Conservation (phyloP, 2,113 vertebrate genomes). For the Chaenogobius annularis region DNA sequence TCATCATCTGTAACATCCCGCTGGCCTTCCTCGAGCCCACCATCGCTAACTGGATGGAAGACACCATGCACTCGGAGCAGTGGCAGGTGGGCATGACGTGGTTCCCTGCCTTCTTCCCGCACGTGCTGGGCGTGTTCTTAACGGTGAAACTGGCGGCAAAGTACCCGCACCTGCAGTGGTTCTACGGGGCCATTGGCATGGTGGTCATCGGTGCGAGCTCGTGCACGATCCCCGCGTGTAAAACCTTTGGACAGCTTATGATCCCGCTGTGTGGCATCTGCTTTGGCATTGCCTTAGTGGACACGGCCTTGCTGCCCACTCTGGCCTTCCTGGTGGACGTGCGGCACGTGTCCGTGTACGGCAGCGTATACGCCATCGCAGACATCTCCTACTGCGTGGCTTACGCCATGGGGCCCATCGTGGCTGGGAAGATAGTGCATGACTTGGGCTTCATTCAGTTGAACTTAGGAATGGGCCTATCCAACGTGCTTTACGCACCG, state of each 20-base stretch:
- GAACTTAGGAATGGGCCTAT: slow-evolving; percentile 94
- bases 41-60: slow-evolving; percentile 95
- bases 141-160: slow-evolving; percentile 88
- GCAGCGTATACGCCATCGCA: slow-evolving; percentile 96
- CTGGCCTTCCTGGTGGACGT: slow-evolving; percentile 95
- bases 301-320: slow-evolving; percentile 94
- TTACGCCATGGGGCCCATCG: slow-evolving; percentile 91
- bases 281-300: slow-evolving; percentile 96
- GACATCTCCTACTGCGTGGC: slow-evolving; percentile 97
- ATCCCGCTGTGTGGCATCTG: slow-evolving; percentile 93
- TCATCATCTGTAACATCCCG: slow-evolving; percentile 94
- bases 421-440: slow-evolving; percentile 93
- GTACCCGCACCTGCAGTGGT: slow-evolving; percentile 95
- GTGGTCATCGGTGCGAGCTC: slow-evolving; percentile 95
- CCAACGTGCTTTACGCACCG: slow-evolving; percentile 93
- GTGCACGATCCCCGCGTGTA: slow-evolving; percentile 90
- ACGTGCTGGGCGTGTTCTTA: slow-evolving; percentile 91
- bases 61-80: slow-evolving; percentile 86
- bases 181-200: slow-evolving; percentile 93
- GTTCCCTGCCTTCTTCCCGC: slow-evolving; percentile 96
- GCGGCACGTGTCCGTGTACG: slow-evolving; percentile 93
- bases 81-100: slow-evolving; percentile 95
- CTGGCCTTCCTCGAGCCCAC: slow-evolving; percentile 97
- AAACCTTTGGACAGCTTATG: slow-evolving; percentile 89
- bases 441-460: slow-evolving; percentile 91